Conservation (phyloP, 2,113 vertebrate species). For the Oxygymnocypris stewartii region DNA sequence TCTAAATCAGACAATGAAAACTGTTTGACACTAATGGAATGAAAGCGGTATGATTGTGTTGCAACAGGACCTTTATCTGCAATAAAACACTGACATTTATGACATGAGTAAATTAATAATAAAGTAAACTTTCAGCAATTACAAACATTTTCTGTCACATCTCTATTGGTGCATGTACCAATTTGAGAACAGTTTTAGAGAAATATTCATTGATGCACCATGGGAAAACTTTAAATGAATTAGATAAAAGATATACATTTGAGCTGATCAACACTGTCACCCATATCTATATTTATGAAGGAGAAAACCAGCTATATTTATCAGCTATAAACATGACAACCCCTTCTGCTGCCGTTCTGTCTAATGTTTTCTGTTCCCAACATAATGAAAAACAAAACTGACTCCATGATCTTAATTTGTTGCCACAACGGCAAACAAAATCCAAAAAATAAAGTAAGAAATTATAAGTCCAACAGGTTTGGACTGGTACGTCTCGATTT, state of each 20-base stretch:
- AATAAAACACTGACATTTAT: not conserved
- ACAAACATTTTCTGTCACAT: slow-evolving; percentile 5
- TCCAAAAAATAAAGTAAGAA: not conserved
- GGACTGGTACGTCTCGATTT: slow-evolving; percentile 30
- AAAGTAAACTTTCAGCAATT: not conserved
- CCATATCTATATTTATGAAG: not conserved
- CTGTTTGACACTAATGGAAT: not conserved
- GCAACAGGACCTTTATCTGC: not conserved
- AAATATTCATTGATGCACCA: not conserved
- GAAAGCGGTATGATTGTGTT: not conserved
- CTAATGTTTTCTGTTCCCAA: not conserved
- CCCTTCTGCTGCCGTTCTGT: slow-evolving; percentile 15
- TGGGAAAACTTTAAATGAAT: not conserved
- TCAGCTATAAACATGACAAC: slow-evolving; percentile 22
- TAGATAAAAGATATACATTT: not conserved
- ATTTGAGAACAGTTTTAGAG: not conserved
- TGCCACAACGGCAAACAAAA: not conserved
- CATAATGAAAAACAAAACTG: not conserved
- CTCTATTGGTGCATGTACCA: not conserved
- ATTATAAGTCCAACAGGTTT: slow-evolving; percentile 17
- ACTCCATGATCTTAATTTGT: not conserved
- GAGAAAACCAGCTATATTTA: slow-evolving; percentile 24
- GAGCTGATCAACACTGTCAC: not conserved
- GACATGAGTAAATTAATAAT: not conserved
- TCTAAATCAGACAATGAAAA: not conserved